Conservation (phyloP, 2,888 invertebrate genomes). For the Rapana venosa region DNA sequence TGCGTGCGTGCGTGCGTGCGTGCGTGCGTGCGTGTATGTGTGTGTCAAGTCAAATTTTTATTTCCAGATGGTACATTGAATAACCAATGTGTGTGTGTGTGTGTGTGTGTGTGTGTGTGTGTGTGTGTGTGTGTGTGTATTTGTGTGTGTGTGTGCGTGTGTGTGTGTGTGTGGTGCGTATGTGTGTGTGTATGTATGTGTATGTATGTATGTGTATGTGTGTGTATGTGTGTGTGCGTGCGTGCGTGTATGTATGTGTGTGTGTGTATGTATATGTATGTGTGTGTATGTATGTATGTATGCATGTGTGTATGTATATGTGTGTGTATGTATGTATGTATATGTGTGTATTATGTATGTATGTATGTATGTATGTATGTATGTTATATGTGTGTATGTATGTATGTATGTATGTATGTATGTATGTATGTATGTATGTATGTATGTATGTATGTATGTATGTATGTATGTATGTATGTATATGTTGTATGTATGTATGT, state of each 20-base stretch:
- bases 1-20: not conserved
- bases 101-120: not conserved
- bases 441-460: too few relatives aligned
- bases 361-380: too few relatives aligned
- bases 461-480: not conserved
- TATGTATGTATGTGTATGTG: not conserved
- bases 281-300: too few relatives aligned
- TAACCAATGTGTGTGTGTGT: not conserved
- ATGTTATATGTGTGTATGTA: too few relatives aligned
- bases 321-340: too few relatives aligned
- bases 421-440: too few relatives aligned
- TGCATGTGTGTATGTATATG: too few relatives aligned
- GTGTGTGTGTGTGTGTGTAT: conserved; percentile 2
- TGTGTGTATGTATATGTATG: too few relatives aligned
- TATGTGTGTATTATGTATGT: too few relatives aligned
- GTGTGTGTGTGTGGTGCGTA: not conserved
- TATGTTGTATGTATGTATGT: not conserved
- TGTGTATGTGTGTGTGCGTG: not conserved
- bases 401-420: too few relatives aligned
- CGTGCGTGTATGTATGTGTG: not conserved
- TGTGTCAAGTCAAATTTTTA: not conserved
- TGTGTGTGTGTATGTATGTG: not conserved
- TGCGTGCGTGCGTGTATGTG: not conserved
- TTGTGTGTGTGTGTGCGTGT: not conserved
- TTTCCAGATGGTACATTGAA: too few relatives aligned